A percentile compares a stretch with the other conserved stretches of the same genome.
Evolutionary conservation across 2,797 vertebrate species (phyloP).

Genomic region (Margarornis squamiger): DNA sequence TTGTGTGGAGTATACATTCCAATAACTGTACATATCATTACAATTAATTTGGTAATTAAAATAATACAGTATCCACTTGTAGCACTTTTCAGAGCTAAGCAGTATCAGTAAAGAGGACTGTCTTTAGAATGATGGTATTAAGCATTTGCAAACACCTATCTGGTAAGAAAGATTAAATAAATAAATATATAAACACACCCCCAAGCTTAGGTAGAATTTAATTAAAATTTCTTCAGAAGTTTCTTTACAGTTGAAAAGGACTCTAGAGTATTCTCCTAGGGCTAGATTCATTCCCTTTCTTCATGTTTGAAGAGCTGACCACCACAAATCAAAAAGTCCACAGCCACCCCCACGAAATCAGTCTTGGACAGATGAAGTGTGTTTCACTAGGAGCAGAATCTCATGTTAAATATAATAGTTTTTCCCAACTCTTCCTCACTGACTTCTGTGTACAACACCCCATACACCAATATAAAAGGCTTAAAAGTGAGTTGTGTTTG

Average conservation of each 20-base stretch:
- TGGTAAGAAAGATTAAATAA: not conserved
- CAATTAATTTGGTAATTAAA: not conserved
- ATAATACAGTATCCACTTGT: not conserved
- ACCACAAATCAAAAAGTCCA: not conserved
- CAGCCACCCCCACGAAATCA: not conserved
- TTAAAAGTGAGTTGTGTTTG: not conserved
- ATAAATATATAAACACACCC: not conserved
- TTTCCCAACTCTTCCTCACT: not conserved
- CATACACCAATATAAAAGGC: not conserved
- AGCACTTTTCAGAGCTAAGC: not conserved
- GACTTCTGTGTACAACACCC: not conserved
- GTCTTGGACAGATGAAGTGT: not conserved
- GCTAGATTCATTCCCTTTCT: not conserved
- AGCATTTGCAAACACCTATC: not conserved
- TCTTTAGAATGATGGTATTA: not conserved
- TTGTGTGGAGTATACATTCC: not conserved
- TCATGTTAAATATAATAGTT: accelerated
- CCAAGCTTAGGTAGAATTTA: not conserved
- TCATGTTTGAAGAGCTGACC: not conserved
- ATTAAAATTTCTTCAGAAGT: not conserved
- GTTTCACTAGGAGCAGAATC: not conserved
- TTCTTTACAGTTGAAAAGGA: not conserved
- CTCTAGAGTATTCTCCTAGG: not conserved
- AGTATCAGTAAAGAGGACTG: not conserved
- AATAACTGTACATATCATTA: not conserved